Evolutionary conservation across 2,797 vertebrate genomes (phyloP), one percentile per base, ranked within the genome.

Genomic region (Acanthurus leucopareius): DNA sequence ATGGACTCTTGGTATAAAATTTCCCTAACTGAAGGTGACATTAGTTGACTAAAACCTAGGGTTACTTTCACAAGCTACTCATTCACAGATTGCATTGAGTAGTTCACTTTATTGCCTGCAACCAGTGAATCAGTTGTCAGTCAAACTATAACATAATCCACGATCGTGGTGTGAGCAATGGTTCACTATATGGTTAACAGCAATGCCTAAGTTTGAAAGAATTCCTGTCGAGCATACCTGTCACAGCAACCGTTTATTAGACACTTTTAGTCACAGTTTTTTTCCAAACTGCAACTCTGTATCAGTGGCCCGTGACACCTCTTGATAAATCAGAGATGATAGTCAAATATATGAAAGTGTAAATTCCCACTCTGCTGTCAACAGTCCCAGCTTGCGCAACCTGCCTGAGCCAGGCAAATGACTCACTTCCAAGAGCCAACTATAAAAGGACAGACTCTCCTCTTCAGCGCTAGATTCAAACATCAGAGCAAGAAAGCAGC

Each of bases 381-480:
- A 80, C 11, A 51, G 16, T 71, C 90, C 91, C 6, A 38, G 1
- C 1, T 94, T 93, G 84, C 77, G 44, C 90, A 93, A 93, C 15
- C 3, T 5, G 2, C 2, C 2, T 4, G 1, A 25, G 38, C 11
- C 2, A 20, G 42, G 20, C 76, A 49, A 74, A 15, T 93, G 87
- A 94, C 19, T 93, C 91, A 94, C 7, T 72, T 79, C 49, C 54
- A 19, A 17, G 0, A 19, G 35, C 1, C 0, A 0, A 1, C 47
- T 83, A 75, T 91, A 94, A 90, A 92, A 78, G 82, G 38, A 16
- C 42, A 22, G 28, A 2, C 25, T 40, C 4, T 51, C 7, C 48
- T 54, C 74, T 62, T 62, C 76, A 88, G 78, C 4, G 8, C 64
- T 75, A 79, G 13, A 91, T 80, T 89, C 84, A 87, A 90, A 90